Conservation (phyloP, 92 coral and sea anemone species). For the Paramuricea clavata region DNA sequence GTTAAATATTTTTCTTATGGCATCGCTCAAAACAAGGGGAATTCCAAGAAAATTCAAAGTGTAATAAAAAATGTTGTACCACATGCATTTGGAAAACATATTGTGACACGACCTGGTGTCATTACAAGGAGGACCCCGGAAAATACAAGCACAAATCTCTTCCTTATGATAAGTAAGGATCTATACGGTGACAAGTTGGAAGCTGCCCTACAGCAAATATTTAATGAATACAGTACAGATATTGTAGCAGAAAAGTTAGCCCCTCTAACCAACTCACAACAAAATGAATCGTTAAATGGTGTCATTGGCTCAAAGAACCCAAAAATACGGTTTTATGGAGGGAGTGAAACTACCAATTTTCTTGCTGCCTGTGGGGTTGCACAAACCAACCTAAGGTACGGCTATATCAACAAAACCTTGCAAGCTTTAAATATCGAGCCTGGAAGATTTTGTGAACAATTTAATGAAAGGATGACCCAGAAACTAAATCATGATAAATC, state of each 20-base stretch:
- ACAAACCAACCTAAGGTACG: too few species aligned
- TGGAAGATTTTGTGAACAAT: too few species aligned
- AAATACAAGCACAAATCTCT: conserved; percentile 64
- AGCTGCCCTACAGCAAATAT: conserved; percentile 40
- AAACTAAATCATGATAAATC: too few species aligned
- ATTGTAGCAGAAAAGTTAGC: conserved; percentile 61
- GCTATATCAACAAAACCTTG: too few species aligned
- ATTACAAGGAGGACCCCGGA: conserved; percentile 28
- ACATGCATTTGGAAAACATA: too few species aligned
- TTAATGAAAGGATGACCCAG: too few species aligned
- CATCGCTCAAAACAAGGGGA: not conserved
- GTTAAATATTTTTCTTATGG: too few species aligned
- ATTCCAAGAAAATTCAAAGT: not conserved
- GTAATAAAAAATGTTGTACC: not conserved
- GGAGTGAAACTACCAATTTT: too few species aligned
- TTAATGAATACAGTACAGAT: conserved; percentile 64
- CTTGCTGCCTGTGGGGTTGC: too few species aligned
- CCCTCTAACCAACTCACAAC: conserved; percentile 62
- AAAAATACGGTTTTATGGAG: too few species aligned
- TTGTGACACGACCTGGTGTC: not conserved
- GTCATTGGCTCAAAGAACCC: too few species aligned
- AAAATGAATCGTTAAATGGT: conserved; percentile 49
- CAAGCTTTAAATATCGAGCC: too few species aligned
- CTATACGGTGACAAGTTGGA: conserved; percentile 56
- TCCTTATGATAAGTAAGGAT: conserved; percentile 72